A percentile compares a stretch with the other conserved stretches of the same genome.
Conservation (phyloP, 2,113 vertebrate genomes). For the Anguilla rostrata region DNA sequence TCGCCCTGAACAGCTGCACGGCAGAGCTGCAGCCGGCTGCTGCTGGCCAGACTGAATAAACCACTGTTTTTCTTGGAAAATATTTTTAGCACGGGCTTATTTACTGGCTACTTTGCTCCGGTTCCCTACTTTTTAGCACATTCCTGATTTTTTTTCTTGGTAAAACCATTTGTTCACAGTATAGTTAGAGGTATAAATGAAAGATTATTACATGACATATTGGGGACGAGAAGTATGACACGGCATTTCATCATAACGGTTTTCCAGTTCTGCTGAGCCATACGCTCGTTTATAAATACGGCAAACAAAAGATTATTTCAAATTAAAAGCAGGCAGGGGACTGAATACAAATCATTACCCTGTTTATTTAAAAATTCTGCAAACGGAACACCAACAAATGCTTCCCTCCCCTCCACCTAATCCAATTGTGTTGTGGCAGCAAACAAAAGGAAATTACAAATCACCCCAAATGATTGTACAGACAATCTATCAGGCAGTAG, state of each 20-base stretch:
- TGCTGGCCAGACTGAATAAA: constrained; percentile 4
- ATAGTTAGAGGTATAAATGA: neutral
- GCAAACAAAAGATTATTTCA: neutral
- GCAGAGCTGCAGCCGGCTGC: neutral
- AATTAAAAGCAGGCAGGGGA: neutral
- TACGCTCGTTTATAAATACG: neutral
- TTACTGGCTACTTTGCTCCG: neutral
- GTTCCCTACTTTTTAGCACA: neutral
- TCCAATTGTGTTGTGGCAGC: neutral
- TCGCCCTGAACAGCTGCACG: neutral
- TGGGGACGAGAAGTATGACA: neutral
- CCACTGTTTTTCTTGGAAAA: constrained; percentile 17
- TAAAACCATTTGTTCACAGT: neutral
- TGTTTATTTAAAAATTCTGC: neutral
- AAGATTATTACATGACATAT: neutral
- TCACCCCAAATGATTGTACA: constrained; percentile 7
- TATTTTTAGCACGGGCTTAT: neutral
- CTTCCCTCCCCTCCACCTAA: neutral
- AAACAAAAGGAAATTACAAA: constrained; percentile 18
- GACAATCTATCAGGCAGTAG: constrained; percentile 12
- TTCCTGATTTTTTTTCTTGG: neutral
- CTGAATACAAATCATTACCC: constrained; percentile 1
- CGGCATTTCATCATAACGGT: neutral
- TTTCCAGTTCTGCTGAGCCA: neutral
- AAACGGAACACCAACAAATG: neutral